Base-by-base conservation (phyloP, 2,797 vertebrate genomes). In the Myripristis murdjan region DNA sequence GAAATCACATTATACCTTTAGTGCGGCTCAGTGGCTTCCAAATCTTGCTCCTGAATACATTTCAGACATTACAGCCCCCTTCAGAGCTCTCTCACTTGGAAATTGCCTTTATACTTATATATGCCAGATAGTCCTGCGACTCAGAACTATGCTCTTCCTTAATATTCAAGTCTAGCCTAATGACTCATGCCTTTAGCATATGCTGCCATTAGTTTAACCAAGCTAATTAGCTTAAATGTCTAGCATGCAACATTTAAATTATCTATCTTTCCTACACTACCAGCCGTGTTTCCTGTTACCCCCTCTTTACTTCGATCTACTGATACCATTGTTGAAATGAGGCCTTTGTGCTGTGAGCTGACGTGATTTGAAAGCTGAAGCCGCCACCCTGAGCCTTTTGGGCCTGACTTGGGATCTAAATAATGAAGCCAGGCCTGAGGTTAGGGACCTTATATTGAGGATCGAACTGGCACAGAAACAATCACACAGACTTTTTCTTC, bases 111-210 rank as follows among this genome's bases (percentile, higher is more conserved):
- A n/a, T 61, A 31, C 16, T 70, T 33, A 6, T n/a, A n/a, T n/a
- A n/a, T 46, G 9, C n/a, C 33, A 18, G 37, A n/a, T 15, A 48
- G 41, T 37, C 23, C n/a, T 44, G 39, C 48, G 44, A 18, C 31
- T 65, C 37, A 69, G 48, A 64, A 54, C 20, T 47, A 63, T 56
- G 58, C 58, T 63, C 60, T 28, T 57, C 16, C 52, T 73, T 11
- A 33, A 22, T 60, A 77, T 82, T 22, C 43, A 55, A 65, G 24
- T 84, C 79, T 31, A 56, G 60, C 24, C 62, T 83, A 88, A 88
- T 89, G 86, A 85, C 55, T 81, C 82, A 57, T 59, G 71, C 53
- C 68, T 76, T 75, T 23, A 79, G 74, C 81, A 80, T 77, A 80
- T 86, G 84, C 53, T 84, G 64, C 64, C 62, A 76, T 60, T 49